A percentile compares a stretch with the other conserved stretches of the same genome.
Conservation (phyloP, 2,797 vertebrate genomes). For the Notamacropus eugenii region DNA sequence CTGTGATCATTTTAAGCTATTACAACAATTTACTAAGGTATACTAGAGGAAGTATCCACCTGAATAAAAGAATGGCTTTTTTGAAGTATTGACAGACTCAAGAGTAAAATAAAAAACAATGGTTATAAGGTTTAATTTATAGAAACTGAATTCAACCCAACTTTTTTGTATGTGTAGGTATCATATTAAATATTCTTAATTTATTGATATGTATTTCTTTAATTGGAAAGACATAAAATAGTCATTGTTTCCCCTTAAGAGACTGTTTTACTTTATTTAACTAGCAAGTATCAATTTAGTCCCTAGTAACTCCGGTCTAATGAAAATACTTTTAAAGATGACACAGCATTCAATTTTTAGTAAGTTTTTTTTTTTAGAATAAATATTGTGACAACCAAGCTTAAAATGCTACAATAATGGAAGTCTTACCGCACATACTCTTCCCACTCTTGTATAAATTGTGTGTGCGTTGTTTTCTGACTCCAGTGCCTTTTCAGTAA, state of each 20-base stretch:
- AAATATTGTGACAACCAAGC: not conserved
- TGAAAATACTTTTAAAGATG: not conserved
- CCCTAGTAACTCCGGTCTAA: not conserved
- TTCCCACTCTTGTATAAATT: slow-evolving; percentile 91
- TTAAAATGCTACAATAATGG: not conserved
- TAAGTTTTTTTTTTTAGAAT: not conserved
- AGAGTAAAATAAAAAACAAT: not conserved
- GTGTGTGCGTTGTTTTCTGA: slow-evolving; percentile 88
- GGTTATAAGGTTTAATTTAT: not conserved
- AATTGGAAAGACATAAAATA: not conserved
- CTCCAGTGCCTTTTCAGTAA: slow-evolving; percentile 93
- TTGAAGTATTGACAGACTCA: not conserved
- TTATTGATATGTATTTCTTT: not conserved
- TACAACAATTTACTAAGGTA: not conserved
- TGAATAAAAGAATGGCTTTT: not conserved
- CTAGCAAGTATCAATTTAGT: not conserved
- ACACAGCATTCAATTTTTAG: not conserved
- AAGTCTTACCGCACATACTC: slow-evolving; percentile 92
- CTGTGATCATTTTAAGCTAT: not conserved
- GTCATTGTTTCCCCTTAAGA: not conserved
- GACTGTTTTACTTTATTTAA: not conserved
- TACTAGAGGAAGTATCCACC: not conserved
- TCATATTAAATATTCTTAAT: not conserved
- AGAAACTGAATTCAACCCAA: slow-evolving; percentile 10
- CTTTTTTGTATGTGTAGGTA: not conserved